These are phyloP conservation scores for Maniola jurtina DNA, from an alignment of 1,140 invertebrate genomes.

Conservation along the genomic window DNA sequence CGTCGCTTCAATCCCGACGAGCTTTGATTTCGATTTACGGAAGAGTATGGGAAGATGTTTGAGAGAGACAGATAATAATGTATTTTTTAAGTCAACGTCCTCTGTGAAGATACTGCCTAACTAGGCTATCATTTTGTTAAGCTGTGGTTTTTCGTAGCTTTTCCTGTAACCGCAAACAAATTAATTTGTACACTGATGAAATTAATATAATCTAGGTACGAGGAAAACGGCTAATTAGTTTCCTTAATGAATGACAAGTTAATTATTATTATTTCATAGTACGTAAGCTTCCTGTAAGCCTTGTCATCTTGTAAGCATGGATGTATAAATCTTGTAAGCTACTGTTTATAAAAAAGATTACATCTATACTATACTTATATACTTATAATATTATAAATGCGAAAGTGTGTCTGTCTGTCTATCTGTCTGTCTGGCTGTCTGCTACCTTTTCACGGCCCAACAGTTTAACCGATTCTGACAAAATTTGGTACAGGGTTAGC, in stretches of 20 bases:
- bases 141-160: constrained; percentile 30
- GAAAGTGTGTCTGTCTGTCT: too few species aligned
- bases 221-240: constrained; percentile 13
- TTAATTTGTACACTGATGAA: constrained; percentile 10
- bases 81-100: constrained; percentile 75
- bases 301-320: too few species aligned
- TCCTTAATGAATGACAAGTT: not conserved
- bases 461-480: too few species aligned
- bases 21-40: constrained; percentile 78
- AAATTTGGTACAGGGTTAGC: too few species aligned
- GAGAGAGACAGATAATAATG: constrained; percentile 56
- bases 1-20: constrained; percentile 65
- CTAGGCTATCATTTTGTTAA: constrained; percentile 30
- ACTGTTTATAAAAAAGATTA: not conserved
- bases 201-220: not conserved
- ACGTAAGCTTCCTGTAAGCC: too few species aligned
- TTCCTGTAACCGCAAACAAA: constrained; percentile 25
- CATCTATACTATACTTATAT: not conserved
- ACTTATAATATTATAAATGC: too few species aligned
- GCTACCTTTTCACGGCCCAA: too few species aligned
- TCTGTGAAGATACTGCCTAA: constrained; percentile 58
- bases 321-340: too few species aligned
- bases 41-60: constrained; percentile 62
- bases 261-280: not conserved
- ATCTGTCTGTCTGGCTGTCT: too few species aligned